Base-by-base conservation (phyloP, 2,888 invertebrate genomes). In the Rhagonycha lutea region DNA sequence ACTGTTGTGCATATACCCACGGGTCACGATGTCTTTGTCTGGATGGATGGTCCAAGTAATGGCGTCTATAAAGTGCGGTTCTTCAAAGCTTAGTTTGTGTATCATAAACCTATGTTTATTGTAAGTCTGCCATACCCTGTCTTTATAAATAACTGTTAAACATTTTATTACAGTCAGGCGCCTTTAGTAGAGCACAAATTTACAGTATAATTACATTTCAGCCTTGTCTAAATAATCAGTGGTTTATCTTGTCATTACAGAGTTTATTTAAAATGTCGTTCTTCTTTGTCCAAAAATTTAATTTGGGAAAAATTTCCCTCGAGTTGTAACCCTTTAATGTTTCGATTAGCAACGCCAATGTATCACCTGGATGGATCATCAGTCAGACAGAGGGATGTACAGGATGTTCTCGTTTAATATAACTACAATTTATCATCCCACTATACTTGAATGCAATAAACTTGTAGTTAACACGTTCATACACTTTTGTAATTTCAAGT, bases 141-240 rank as follows among this genome's bases (percentile, higher is more conserved):
- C 84, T 86, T 86, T 85, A 85, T 86, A 86, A 86, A 86, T 86
- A 86, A 84, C 86, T 83, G 84, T 85, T 85, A 86, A 85, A 86
- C 81, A 81, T 82, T 87, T 87, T 86, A 86, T 84, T 80, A 82
- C 83, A 80, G 80, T 81, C 84, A 85, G 86, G 86, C 86, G 86
- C 86, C 86, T 86, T 80, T 79, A 81, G 77, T 80, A 67, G 69
- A 68, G 75, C 73, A 75, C 73, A 67, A 26, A 69, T 72, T 74
- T 74, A 73, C 76, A 76, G 73, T 74, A 78, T 74, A 79, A 78
- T 81, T 80, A 81, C 76, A 75, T 75, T 79, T 80, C 79, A 79
- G 77, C 78, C 74, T 78, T 81, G 78, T 80, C 75, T 79, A 82
- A 82, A 82, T 82, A 81, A 82, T 81, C 82, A 75, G 82, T 76